Base-by-base conservation (phyloP, 2,888 invertebrate genomes). In the Endotricha flammealis region DNA sequence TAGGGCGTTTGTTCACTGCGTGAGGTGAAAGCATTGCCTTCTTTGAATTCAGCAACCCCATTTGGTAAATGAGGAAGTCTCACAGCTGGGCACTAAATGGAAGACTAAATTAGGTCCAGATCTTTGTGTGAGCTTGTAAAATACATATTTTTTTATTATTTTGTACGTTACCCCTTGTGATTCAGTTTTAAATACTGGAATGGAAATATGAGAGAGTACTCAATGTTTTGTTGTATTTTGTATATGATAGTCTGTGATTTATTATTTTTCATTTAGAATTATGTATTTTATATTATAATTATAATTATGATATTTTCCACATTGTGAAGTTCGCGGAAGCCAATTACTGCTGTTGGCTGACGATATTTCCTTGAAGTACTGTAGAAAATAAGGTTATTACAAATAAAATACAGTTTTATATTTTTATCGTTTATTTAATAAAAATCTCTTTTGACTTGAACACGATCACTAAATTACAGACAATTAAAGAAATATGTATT, bases 401-500 rank as follows among this genome's bases (percentile, higher is more conserved):
- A 53, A 60, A 55, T 49, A 44, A 60, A 54, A 53, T 32, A 20
- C 37, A 50, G 28, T 32, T 46, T 53, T 57, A 35, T 35, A 23
- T 57, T 74, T 74, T 62, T 60, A 57, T 50, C 57, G 65, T 73
- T 85, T 85, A 85, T 82, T 85, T 83, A 75, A 80, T 85, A 86
- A 83, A 83, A 85, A 83, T 79, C 75, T 83, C 75, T 79, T 85
- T 81, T 82, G 85, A 86, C 85, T 85, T 83, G 86, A 86, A 86
- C 86, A 86, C 86, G 83, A 81, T 83, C 75, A 80, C 86, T 86
- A 85, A 85, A 80, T 81, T 83, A 86, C 86, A 86, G 80, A 83
- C 76, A 81, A 64, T 71, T 67, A 76, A 81, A 73, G 72, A 72
- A 74, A 69, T 68, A 61, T 60, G 44, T 62, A 68, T 67, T 71